These are phyloP conservation scores for Macroramphosus scolopax DNA, from an alignment of 2,797 vertebrate species.

Conservation along the genomic window DNA sequence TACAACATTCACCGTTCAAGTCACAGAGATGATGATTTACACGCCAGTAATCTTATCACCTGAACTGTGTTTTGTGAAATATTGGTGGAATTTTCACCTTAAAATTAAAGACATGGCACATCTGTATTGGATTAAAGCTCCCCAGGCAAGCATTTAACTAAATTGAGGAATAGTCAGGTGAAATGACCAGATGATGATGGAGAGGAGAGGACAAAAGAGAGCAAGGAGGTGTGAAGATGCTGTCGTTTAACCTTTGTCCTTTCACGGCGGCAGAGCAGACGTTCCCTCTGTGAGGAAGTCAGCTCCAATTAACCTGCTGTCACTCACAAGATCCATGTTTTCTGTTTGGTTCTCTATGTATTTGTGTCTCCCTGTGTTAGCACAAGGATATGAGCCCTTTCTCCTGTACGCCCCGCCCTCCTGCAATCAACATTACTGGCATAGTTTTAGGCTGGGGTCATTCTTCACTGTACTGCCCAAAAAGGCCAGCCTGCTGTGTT, in stretches of 20 bases:
- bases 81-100: no score
- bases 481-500: slow-evolving; percentile 47
- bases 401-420: slow-evolving; percentile 43
- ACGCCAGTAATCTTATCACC: no score
- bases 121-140: no score
- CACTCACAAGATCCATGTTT: slow-evolving; percentile 31
- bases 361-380: slow-evolving; percentile 16
- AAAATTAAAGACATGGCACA: no score
- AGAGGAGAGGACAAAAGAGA: slow-evolving; percentile 6
- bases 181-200: neutral
- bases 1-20: no score
- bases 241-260: slow-evolving; percentile 47
- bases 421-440: slow-evolving; percentile 61
- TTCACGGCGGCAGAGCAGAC: slow-evolving; percentile 28
- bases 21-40: no score
- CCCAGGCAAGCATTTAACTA: no score
- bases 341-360: slow-evolving; percentile 8
- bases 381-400: slow-evolving; percentile 35
- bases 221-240: slow-evolving; percentile 13
- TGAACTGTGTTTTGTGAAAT: no score
- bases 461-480: slow-evolving; percentile 58
- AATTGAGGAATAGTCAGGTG: no score
- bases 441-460: slow-evolving; percentile 68
- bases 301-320: slow-evolving; percentile 34
- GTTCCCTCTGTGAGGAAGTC: slow-evolving; percentile 29